These are phyloP conservation scores for Catocala fraxini DNA, from an alignment of 2,888 invertebrate genomes.

Conservation along the genomic window DNA sequence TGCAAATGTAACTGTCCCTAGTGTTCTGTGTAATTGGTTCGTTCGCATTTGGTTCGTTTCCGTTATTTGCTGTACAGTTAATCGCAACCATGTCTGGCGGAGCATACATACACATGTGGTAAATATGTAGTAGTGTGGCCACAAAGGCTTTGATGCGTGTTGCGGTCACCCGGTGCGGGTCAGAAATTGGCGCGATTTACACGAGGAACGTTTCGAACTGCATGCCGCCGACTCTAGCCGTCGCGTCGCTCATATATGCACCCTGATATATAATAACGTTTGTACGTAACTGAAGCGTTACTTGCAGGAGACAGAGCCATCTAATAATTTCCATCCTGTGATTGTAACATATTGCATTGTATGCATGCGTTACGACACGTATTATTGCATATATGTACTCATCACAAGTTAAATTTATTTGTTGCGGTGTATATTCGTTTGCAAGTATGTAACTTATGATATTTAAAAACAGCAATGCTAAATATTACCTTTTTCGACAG, in stretches of 20 bases:
- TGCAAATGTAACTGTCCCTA: constrained; percentile 6
- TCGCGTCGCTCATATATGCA: constrained; percentile 30
- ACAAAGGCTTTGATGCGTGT: constrained; percentile 84
- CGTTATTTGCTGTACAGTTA: constrained; percentile 55
- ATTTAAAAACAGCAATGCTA: neutral
- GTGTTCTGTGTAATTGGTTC: constrained; percentile 19
- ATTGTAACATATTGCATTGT: constrained; percentile 2
- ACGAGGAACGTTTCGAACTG: constrained; percentile 67
- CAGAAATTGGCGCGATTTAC: constrained; percentile 81
- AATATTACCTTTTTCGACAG: neutral
- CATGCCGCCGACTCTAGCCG: constrained; percentile 44
- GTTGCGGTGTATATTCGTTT: too few relatives aligned
- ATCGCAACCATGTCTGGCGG: constrained; percentile 53
- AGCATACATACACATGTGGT: constrained; percentile 60
- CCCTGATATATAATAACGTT: constrained; percentile 29
- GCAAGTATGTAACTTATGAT: neutral
- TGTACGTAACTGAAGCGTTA: constrained; percentile 24
- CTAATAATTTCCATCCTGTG: constrained; percentile 17
- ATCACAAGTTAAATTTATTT: too few relatives aligned
- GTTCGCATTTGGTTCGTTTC: constrained; percentile 45
- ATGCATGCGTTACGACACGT: too few relatives aligned
- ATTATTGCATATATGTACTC: too few relatives aligned
- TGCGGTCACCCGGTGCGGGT: constrained; percentile 80
- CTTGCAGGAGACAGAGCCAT: constrained; percentile 28
- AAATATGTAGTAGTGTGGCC: constrained; percentile 68